Conservation (phyloP, 2,888 invertebrate genomes). For the Cryptophagus acutangulus region DNA sequence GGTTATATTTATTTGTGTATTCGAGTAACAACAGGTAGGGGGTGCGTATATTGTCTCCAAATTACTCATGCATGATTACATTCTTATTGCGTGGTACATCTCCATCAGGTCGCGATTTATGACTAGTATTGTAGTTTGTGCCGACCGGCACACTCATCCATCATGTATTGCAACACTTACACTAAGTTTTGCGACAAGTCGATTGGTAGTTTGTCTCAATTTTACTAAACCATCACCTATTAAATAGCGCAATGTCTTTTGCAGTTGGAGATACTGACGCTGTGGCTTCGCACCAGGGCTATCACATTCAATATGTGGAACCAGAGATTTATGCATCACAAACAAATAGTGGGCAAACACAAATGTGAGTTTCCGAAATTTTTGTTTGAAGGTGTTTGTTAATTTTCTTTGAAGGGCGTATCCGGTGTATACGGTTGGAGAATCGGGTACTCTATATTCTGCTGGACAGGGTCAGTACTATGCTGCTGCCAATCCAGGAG, state of each 20-base stretch:
- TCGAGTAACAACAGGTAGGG: constrained; percentile 2
- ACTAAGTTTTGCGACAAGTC: neutral
- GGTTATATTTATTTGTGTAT: no score
- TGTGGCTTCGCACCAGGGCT: constrained; percentile 55
- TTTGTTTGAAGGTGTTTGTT: neutral
- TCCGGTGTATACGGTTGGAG: constrained; percentile 73
- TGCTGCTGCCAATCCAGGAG: constrained; percentile 60
- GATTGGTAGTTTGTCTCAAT: neutral
- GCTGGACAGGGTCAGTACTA: constrained; percentile 61
- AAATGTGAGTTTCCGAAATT: constrained; percentile 50
- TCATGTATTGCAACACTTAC: neutral
- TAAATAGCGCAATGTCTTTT: no score
- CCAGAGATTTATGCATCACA: constrained; percentile 61
- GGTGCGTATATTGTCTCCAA: constrained; percentile 4
- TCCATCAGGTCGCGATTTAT: neutral
- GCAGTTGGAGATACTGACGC: constrained; percentile 55
- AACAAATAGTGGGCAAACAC: constrained; percentile 53
- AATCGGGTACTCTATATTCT: constrained; percentile 54
- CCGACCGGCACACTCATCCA: neutral
- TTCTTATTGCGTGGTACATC: neutral
- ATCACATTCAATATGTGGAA: constrained; percentile 73
- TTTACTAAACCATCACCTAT: neutral
- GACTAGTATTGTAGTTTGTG: no score
- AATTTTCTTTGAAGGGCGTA: constrained; percentile 56
- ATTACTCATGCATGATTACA: constrained; percentile 8